Evolutionary conservation across 2,113 vertebrate species (phyloP).

Genomic region (Catharus minimus): DNA sequence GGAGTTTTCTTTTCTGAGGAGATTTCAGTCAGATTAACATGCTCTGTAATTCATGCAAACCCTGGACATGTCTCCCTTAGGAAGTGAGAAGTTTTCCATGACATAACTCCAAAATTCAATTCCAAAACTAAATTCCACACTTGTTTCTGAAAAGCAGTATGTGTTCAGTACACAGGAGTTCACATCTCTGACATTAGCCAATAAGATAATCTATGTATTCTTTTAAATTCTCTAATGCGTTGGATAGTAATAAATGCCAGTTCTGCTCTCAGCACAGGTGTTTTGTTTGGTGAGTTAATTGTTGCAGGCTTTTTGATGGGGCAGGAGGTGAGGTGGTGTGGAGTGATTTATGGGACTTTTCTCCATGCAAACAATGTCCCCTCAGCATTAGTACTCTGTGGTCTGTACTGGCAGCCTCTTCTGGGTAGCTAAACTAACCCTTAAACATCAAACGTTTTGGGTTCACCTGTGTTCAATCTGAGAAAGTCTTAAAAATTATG

Average conservation of each 20-base stretch:
- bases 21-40: neutral
- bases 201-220: neutral
- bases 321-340: neutral
- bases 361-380: fast-evolving
- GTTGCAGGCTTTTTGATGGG: neutral
- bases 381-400: neutral
- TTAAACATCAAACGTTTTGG: neutral
- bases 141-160: neutral
- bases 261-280: neutral
- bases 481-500: neutral
- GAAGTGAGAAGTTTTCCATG: neutral
- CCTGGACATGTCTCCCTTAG: neutral
- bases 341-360: neutral
- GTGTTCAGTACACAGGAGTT: neutral
- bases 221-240: neutral
- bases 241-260: neutral
- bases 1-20: neutral
- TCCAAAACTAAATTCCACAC: neutral
- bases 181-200: neutral
- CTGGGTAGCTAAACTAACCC: neutral
- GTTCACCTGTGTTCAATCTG: neutral
- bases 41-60: neutral
- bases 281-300: neutral
- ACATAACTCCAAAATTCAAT: neutral
- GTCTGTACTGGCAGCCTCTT: neutral